phyloP scores from a whole-genome alignment of 2,888 invertebrate genomes.

The Eupithecia centaureata region DNA sequence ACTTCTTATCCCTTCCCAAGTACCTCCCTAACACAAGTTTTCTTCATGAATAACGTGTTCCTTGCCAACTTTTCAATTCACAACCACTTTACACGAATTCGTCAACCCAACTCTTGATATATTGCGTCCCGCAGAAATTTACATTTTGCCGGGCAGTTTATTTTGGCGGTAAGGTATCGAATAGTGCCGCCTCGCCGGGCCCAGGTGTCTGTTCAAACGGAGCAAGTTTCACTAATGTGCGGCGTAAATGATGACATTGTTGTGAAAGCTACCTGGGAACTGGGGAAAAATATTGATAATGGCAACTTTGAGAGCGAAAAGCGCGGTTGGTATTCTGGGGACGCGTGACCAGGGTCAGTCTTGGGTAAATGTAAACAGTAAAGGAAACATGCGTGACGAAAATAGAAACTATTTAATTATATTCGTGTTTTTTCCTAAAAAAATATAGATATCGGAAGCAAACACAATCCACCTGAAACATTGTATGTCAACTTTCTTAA shows the following conservation, averaged over 20 bases:
- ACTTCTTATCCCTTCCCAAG: slow-evolving; percentile 21
- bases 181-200: slow-evolving; percentile 63
- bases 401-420: slow-evolving; percentile 13
- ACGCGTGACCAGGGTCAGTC: slow-evolving; percentile 15
- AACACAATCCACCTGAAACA: background rate
- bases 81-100: slow-evolving; percentile 48
- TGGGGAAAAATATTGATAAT: slow-evolving; percentile 37
- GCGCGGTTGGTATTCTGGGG: slow-evolving; percentile 20
- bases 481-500: slow-evolving; percentile 26
- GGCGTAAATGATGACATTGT: slow-evolving; percentile 81
- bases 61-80: slow-evolving; percentile 39
- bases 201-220: slow-evolving; percentile 77
- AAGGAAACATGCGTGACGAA: slow-evolving; percentile 18
- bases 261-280: slow-evolving; percentile 54
- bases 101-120: slow-evolving; percentile 55
- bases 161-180: slow-evolving; percentile 73
- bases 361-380: slow-evolving; percentile 16
- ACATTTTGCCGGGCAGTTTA: slow-evolving; percentile 66
- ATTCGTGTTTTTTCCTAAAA: background rate
- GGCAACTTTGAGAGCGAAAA: slow-evolving; percentile 21
- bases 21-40: slow-evolving; percentile 26
- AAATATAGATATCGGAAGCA: background rate
- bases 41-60: slow-evolving; percentile 28
- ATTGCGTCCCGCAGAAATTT: slow-evolving; percentile 61
- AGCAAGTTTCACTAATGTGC: slow-evolving; percentile 81